Conservation (phyloP, 2,888 invertebrate genomes). For the Drosophila fungiperda region DNA sequence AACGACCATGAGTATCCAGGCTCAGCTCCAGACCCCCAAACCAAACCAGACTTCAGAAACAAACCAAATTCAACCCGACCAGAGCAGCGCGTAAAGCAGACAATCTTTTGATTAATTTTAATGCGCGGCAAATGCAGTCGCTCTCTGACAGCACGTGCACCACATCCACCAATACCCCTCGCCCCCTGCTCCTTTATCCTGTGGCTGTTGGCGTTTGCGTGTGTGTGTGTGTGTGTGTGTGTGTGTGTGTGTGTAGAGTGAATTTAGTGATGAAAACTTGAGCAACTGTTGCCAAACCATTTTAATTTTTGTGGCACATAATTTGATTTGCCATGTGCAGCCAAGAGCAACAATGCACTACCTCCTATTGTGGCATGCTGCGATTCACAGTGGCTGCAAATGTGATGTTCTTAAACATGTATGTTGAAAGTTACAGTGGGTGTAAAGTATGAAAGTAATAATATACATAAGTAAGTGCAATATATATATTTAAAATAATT, state of each 20-base stretch:
- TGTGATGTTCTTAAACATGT: background rate
- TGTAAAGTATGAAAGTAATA: background rate
- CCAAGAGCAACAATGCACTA: conserved; percentile 36
- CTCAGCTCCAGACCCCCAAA: background rate
- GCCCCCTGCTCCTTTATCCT: background rate
- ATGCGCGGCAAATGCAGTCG: conserved; percentile 54
- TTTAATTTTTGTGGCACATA: conserved; percentile 49
- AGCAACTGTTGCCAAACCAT: conserved; percentile 53
- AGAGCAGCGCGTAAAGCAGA: conserved; percentile 19
- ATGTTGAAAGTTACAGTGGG: background rate
- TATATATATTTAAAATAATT: background rate
- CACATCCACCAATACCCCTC: conserved; percentile 6
- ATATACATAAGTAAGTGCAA: background rate
- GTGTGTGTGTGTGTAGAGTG: conserved; percentile 1
- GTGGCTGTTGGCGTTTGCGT: conserved; percentile 14
- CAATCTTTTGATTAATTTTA: conserved; percentile 76
- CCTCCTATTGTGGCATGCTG: conserved; percentile 7
- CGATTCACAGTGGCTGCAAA: conserved; percentile 15
- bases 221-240: conserved; percentile 8
- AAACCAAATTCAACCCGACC: background rate
- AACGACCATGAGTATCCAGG: conserved; percentile 36
- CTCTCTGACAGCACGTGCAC: conserved; percentile 32
- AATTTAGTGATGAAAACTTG: conserved; percentile 40
- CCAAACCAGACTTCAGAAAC: background rate
- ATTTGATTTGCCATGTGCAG: conserved; percentile 61